These are phyloP conservation scores for Clanis bilineata DNA, from an alignment of 2,888 invertebrate species.

Conservation along the genomic window DNA sequence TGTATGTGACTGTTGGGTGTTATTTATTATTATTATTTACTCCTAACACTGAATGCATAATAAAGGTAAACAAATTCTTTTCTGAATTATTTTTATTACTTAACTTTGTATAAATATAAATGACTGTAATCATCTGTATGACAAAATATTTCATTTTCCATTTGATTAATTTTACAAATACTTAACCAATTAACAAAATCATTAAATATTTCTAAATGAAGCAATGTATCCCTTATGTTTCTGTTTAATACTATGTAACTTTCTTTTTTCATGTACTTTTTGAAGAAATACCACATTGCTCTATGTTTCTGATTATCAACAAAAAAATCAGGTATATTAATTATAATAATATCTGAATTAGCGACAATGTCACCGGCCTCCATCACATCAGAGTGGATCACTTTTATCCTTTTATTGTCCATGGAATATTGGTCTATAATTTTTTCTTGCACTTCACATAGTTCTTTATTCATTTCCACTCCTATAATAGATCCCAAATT, in stretches of 20 bases:
- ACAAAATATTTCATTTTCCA: slow-evolving; percentile 71
- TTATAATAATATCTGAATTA: slow-evolving; percentile 83
- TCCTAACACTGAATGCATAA: too few species aligned
- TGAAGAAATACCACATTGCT: slow-evolving; percentile 83
- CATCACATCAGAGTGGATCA: slow-evolving; percentile 83
- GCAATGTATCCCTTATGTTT: slow-evolving; percentile 78
- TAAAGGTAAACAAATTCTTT: too few species aligned
- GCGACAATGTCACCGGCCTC: slow-evolving; percentile 77
- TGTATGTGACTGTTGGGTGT: too few species aligned
- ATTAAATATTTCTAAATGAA: slow-evolving; percentile 70
- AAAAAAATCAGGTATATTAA: slow-evolving; percentile 88
- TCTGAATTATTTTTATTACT: slow-evolving; percentile 51
- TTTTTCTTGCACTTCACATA: slow-evolving; percentile 83
- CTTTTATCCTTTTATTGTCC: slow-evolving; percentile 73
- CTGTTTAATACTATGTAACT: slow-evolving; percentile 83
- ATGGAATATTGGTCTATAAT: slow-evolving; percentile 79
- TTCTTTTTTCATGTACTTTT: slow-evolving; percentile 76
- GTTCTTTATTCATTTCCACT: slow-evolving; percentile 86
- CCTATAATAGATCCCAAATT: slow-evolving; percentile 83
- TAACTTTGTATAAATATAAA: slow-evolving; percentile 67
- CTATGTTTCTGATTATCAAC: slow-evolving; percentile 80
- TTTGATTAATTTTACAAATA: slow-evolving; percentile 63
- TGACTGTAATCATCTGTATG: slow-evolving; percentile 65
- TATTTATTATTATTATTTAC: too few species aligned
- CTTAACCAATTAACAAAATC: slow-evolving; percentile 74